Base-by-base conservation (phyloP, 2,797 vertebrate species). In the Pelochelys cantorii region DNA sequence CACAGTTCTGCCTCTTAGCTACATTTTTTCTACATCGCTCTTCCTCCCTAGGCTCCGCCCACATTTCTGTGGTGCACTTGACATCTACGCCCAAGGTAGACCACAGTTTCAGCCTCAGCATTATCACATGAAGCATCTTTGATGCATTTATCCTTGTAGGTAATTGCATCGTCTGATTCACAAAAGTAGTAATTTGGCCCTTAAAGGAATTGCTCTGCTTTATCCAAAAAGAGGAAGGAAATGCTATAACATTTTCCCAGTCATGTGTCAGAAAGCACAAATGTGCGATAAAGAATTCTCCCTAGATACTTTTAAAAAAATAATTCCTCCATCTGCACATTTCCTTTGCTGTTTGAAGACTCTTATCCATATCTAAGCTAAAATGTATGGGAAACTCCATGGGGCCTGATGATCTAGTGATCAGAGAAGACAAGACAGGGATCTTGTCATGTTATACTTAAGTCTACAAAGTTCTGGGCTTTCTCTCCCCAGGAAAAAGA, bases 241-340 rank as follows among this genome's bases (percentile, higher is more conserved):
- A 48, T 1, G 14, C 55, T 54, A 80, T 3, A 11, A 83, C 55
- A 12, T 62, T 89, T 56, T 60, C 60, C 62, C 81, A 1, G 2
- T 65, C 87, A 53, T 34, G 0, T 31, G 60, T 34, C 77, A 60
- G 60, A 79, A 29, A 6, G 8, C 0, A 1, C 7, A 29, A 15
- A 42, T 59, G 52, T 18, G 55, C 79, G 85, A 54, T 8, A 10
- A 22, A 4, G 14, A 5, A 52, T 91, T 78, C 52, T 11, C 57
- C 55, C 20, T 27, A 1, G 14, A 48, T 74, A 80, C 42, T 48
- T 48, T 8, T 8, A 42, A 48, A 48, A 48, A 48, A n/a, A 11
- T 22, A 75, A 29, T 9, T 52, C 37, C 3, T 15, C 0, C 2
- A 1, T 0, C 8, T 75, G 20, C 0, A 3, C 7, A 53, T 18